phyloP scores from a whole-genome alignment of 2,797 vertebrate genomes.

The Tympanoctomys barrerae region DNA sequence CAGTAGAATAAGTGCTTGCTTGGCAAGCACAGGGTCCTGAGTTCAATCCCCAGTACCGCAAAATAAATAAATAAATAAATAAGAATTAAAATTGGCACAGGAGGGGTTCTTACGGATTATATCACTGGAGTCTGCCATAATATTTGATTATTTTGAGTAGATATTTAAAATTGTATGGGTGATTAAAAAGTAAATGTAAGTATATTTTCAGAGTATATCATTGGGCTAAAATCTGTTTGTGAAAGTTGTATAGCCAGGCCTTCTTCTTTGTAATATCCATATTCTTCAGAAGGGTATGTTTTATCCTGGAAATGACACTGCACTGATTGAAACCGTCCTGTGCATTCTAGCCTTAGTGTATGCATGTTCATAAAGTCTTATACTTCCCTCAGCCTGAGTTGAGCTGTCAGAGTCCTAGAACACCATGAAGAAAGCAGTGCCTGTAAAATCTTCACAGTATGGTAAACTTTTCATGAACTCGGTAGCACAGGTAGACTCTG shows the following conservation, averaged over 20 bases:
- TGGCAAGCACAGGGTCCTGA: too few species aligned
- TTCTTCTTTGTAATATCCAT: background rate
- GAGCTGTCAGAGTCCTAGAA: background rate
- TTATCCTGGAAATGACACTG: constrained; percentile 3
- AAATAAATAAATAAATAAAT: too few species aligned
- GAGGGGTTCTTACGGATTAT: background rate
- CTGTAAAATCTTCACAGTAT: background rate
- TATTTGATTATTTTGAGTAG: background rate
- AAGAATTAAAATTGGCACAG: background rate
- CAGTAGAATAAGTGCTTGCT: too few species aligned
- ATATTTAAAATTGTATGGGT: background rate
- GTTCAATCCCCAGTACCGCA: too few species aligned
- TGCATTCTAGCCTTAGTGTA: background rate
- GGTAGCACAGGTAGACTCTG: background rate
- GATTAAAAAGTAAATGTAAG: background rate
- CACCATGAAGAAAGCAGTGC: background rate
- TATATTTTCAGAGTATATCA: constrained; percentile 30
- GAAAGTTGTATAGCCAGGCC: background rate
- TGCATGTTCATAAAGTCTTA: background rate
- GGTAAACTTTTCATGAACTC: background rate
- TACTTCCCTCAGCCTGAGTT: background rate
- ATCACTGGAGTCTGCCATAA: background rate
- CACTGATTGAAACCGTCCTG: background rate
- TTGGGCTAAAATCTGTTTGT: background rate
- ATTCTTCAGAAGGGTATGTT: background rate